phyloP scores from a whole-genome alignment of 2,888 invertebrate genomes.

The Stratiomys singularior region DNA sequence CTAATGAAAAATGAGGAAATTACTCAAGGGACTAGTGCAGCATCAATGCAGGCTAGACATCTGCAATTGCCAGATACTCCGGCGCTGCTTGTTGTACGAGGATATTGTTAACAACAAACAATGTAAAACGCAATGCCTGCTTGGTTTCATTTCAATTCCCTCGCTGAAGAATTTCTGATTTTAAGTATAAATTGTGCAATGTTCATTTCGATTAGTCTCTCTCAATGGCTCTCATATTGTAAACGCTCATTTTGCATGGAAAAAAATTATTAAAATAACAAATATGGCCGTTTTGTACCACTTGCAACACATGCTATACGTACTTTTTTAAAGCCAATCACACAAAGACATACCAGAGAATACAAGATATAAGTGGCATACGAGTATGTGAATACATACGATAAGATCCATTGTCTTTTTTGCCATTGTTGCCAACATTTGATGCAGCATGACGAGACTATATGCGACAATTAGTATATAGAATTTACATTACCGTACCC shows the following conservation, averaged over 20 bases:
- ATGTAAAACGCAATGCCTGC: slow-evolving; percentile 3
- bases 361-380: neutral
- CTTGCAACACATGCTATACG: neutral
- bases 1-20: slow-evolving; percentile 43
- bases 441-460: slow-evolving; percentile 10
- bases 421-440: neutral
- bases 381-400: neutral
- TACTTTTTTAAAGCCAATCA: neutral
- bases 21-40: slow-evolving; percentile 36
- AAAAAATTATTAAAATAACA: neutral
- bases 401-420: slow-evolving; percentile 16
- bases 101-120: neutral
- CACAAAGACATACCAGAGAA: neutral
- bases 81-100: neutral
- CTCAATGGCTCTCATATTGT: neutral
- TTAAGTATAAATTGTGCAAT: slow-evolving; percentile 29
- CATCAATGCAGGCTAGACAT: slow-evolving; percentile 21
- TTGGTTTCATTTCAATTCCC: neutral
- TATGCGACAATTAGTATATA: slow-evolving; percentile 29
- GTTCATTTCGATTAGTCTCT: slow-evolving; percentile 4
- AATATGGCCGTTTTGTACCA: neutral
- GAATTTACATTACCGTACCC: slow-evolving; percentile 35
- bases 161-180: neutral
- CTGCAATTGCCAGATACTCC: slow-evolving; percentile 25
- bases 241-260: neutral